Evolutionary conservation across 1,140 invertebrate genomes (phyloP).

Genomic region (Carposina sasakii): DNA sequence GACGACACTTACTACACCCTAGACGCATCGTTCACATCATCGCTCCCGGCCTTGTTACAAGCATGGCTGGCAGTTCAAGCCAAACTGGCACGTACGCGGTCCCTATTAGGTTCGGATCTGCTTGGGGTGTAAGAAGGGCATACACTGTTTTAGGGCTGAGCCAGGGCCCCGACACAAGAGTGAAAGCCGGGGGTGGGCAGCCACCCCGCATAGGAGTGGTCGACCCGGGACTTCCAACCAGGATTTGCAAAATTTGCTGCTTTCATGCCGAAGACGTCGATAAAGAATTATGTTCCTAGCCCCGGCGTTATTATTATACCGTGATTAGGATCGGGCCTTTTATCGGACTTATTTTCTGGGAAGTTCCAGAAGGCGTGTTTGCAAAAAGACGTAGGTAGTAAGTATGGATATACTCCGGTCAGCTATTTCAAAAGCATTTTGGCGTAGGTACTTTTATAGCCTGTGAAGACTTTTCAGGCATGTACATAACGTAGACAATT

Average conservation of each 20-base stretch:
- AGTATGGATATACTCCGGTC: no score
- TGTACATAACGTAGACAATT: no score
- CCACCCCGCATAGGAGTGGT: slow-evolving; percentile 60
- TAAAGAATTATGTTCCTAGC: slow-evolving; percentile 19
- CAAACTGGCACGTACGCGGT: slow-evolving; percentile 33
- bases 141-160: slow-evolving; percentile 45
- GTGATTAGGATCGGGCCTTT: no score
- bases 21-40: slow-evolving; percentile 54
- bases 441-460: no score
- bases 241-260: slow-evolving; percentile 67
- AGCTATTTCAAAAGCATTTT: no score
- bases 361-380: no score
- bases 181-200: slow-evolving; percentile 53
- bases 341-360: no score
- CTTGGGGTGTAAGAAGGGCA: slow-evolving; percentile 24
- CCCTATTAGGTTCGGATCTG: slow-evolving; percentile 26
- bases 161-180: slow-evolving; percentile 65
- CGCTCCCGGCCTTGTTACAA: slow-evolving; percentile 56
- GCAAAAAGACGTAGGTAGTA: no score
- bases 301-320: no score
- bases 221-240: slow-evolving; percentile 60
- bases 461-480: no score
- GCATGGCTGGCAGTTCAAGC: slow-evolving; percentile 30
- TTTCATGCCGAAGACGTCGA: slow-evolving; percentile 46
- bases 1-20: slow-evolving; percentile 53